Percentiles rank a stretch among this genome's conserved stretches.
phyloP scores from a whole-genome alignment of 2,888 invertebrate species.

The Lasius fuliginosus region DNA sequence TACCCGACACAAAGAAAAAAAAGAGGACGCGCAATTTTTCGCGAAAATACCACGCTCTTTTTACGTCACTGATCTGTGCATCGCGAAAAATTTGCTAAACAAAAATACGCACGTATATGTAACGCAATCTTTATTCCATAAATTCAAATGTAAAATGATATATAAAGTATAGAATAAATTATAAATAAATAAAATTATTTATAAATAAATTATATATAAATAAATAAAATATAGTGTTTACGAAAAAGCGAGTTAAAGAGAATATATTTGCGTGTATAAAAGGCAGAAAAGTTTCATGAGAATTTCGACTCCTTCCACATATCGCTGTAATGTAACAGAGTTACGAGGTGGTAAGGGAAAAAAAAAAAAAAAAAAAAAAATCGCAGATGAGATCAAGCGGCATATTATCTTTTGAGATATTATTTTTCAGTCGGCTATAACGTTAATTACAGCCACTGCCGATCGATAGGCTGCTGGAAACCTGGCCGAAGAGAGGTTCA shows the following conservation, averaged over 20 bases:
- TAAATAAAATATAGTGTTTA: neutral
- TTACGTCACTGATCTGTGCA: neutral
- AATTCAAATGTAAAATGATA: no score
- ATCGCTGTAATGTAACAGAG: neutral
- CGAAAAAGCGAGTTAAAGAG: neutral
- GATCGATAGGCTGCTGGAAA: slow-evolving; percentile 42
- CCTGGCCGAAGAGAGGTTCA: slow-evolving; percentile 40
- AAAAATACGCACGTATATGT: no score
- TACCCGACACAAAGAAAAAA: neutral
- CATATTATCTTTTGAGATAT: slow-evolving; percentile 12
- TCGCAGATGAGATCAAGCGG: neutral
- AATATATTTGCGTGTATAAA: neutral
- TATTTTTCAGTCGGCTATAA: slow-evolving; percentile 62
- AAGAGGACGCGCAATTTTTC: neutral
- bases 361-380: no score
- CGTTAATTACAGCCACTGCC: slow-evolving; percentile 66
- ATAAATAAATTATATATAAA: no score
- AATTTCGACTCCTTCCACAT: no score
- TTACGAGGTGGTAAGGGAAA: neutral
- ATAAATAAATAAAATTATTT: neutral
- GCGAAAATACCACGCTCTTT: neutral
- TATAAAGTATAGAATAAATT: no score
- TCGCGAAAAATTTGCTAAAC: neutral
- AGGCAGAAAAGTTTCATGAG: neutral
- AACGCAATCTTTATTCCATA: neutral